Conservation (phyloP, 2,113 vertebrate species). For the Porphyrio hochstetteri region DNA sequence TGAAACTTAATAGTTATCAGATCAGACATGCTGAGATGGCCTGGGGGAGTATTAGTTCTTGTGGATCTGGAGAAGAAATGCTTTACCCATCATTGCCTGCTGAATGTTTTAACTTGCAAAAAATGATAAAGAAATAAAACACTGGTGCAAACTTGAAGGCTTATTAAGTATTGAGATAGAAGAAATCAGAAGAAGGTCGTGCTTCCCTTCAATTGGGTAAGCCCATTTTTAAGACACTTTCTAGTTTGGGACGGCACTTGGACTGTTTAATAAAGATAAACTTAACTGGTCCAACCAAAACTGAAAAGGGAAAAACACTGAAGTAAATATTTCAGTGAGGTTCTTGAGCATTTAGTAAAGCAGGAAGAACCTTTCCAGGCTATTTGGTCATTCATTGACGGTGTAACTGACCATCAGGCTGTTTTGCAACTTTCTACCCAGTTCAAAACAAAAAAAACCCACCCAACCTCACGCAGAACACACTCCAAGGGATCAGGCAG, state of each 20-base stretch:
- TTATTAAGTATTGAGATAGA: not conserved
- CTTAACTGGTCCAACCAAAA: not conserved
- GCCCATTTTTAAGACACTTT: not conserved
- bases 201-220: not conserved
- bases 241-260: not conserved
- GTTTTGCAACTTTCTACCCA: not conserved
- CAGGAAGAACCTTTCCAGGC: not conserved
- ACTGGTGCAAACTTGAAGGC: not conserved
- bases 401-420: not conserved
- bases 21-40: not conserved
- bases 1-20: not conserved
- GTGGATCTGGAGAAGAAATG: not conserved
- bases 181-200: not conserved
- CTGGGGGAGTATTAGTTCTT: not conserved
- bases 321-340: not conserved
- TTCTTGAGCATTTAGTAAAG: not conserved
- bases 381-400: not conserved
- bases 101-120: not conserved
- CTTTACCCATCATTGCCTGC: not conserved
- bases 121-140: not conserved
- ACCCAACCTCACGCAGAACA: not conserved
- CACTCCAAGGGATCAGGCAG: not conserved
- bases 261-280: not conserved
- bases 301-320: accelerated
- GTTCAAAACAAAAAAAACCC: accelerated